Base-by-base conservation (phyloP, 2,888 invertebrate species). In the Pollenia griseotomentosa region DNA sequence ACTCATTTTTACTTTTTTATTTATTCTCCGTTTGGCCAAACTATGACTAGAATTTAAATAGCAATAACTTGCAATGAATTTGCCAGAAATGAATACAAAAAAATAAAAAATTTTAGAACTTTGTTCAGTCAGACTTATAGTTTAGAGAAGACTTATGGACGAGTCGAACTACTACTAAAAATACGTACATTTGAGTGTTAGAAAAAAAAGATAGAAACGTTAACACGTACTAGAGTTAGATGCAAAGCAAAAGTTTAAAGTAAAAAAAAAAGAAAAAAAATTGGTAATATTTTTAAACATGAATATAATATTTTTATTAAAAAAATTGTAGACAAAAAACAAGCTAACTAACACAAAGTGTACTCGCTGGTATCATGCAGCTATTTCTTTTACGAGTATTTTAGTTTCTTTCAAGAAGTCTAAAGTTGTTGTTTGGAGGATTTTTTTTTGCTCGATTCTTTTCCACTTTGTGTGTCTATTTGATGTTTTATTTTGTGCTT, bases 401-500 rank as follows among this genome's bases (percentile, higher is more conserved):
- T 57, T 66, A 55, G 23, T 75, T 66, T 66, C 9, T 70, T 75
- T 51, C 44, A 74, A 82, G 51, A 75, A 75, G 63, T 75, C 46
- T 55, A 53, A 70, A 63, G 53, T 70, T 63, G 59, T 57, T 79
- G 65, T 19, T 77, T 85, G 44, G 48, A 66, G 65, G 71, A 77
- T 81, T 59, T 75, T 55, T 66, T 42, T 59, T 59, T 44, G 9
- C 46, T n/a, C 12, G 10, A n/a, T 11, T 73, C 61, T 70, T 75
- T 65, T 59, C 19, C 51, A 65, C 33, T 79, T 77, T 85, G 12
- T 81, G 16, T 65, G 70, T 61, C 59, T 73, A 71, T 83, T 86
- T 86, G 86, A 83, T 86, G 86, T 86, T 86, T 86, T 86, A 86
- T 86, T 86, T 83, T 83, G 74, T 71, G 83, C 86, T 86, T 86